Base-by-base conservation (phyloP, 1,140 invertebrate genomes). In the Macrocentrus cingulum region DNA sequence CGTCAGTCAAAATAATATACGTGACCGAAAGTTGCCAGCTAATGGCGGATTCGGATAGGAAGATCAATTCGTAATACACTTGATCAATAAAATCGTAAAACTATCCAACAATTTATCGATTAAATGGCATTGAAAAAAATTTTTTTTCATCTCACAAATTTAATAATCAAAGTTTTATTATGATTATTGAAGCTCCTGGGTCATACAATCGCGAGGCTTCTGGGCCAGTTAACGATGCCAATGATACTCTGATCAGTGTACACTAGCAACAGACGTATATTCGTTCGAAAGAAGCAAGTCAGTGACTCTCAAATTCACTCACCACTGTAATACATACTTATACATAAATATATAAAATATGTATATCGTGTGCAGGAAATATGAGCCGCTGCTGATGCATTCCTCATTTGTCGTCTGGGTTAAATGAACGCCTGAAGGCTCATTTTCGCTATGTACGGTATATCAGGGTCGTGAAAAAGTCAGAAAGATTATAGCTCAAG, bases 181-280 rank as follows among this genome's bases (percentile, higher is more conserved):
- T 29, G 25, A 29, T 4, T 29, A 9, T 4, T 9, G 25, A 29
- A 29, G 25, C 25, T 9, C 25, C 25, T 29, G 9, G 46, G 46
- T 15, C 15, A n/a, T n/a, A 25, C 39, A 32, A 44, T 54, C 39
- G 37, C 7, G 50, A 7, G 22, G 37, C 39, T 54, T 13, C 51
- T 52, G 32, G 32, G 34, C 49, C 39, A 54, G 39, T 54, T 54
- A 54, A 54, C 39, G 51, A 39, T 54, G 51, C 51, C 51, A 54
- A 54, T 54, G 51, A 54, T 39, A 54, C 51, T n/a, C 51, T 25
- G 19, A 51, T 29, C 36, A 4, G 13, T n/a, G 8, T 4, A 4
- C 36, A 3, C 8, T 8, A 39, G 13, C 15, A 39, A n/a, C 36
- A 39, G 15, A 11, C 36, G 15, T 39, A 39, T 39, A 39, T 8